Evolutionary conservation across 1,140 invertebrate genomes (phyloP), one percentile per base, ranked within the genome.

Genomic region (Penaeus japonicus): DNA sequence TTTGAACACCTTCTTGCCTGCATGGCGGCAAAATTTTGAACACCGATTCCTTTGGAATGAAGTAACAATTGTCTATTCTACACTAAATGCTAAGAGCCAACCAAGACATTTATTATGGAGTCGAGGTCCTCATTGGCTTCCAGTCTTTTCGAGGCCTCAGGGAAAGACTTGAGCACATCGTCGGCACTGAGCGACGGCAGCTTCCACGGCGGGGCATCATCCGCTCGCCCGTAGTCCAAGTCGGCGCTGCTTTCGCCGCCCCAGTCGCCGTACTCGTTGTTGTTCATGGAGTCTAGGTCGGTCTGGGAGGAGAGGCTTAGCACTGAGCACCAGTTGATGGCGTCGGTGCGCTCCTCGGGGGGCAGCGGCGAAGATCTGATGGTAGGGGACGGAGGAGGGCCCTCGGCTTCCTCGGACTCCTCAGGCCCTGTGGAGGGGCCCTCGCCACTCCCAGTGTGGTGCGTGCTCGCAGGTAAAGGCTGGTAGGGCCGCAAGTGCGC

Each of bases 261-360:
- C 81, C 91, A 91, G 57, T 90, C 89, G 65, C 94, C 94, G 57
- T 95, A 94, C 78, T 95, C 92, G 92, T 95, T 95, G 93, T 96
- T 96, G 92, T 96, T 96, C 89, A 96, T 93, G 27, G 96, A 96
- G 92, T 97, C 96, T 32, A 97, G 93, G 91, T 96, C 96, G 83
- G 96, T 96, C 91, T 97, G 96, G 81, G 95, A 96, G 85, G 96
- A 96, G 22, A 97, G 94, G 91, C 96, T 97, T 59, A 98, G 94
- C 90, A 97, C 97, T 53, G 96, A 97, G 91, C 97, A 96, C 97
- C 97, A 97, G 93, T 97, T 97, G 92, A 97, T 97, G 89, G 82
- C 90, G 39, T 85, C 83, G 4, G 81, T 85, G n/a, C 75, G 84
- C 95, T 92, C 96, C 95, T 80, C 96, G 95, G 0, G 96, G 96